Conservation (phyloP, 2,113 vertebrate genomes). For the Micronycteris hirsuta region DNA sequence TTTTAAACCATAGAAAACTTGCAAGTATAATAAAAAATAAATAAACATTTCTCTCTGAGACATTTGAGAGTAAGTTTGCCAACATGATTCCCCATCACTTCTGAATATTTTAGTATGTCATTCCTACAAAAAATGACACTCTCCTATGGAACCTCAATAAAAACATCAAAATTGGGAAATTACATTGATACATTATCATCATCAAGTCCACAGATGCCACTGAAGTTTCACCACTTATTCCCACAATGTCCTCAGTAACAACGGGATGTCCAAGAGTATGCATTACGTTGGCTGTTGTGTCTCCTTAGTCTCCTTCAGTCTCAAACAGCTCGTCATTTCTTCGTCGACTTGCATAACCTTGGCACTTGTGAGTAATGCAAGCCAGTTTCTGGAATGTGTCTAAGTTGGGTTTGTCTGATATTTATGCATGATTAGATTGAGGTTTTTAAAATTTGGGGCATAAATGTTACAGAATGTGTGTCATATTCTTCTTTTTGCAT, state of each 20-base stretch:
- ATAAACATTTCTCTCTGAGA: neutral
- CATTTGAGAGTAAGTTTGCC: constrained; percentile 24
- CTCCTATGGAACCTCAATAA: constrained; percentile 48
- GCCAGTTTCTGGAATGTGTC: neutral
- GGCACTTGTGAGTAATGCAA: neutral
- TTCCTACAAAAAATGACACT: neutral
- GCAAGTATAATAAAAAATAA: neutral
- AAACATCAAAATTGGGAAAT: constrained; percentile 51
- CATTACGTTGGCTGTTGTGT: neutral
- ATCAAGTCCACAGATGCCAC: constrained; percentile 44
- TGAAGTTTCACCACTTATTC: neutral
- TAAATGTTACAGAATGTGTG: neutral
- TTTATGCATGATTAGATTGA: constrained; percentile 1
- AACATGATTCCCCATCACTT: constrained; percentile 18
- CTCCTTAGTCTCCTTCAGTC: neutral
- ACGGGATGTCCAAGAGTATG: neutral
- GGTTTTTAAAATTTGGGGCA: neutral
- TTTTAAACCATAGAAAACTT: neutral
- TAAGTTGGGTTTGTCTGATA: neutral
- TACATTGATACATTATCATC: constrained; percentile 24
- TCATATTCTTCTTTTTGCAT: neutral
- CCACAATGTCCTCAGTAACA: constrained; percentile 25
- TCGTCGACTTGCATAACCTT: constrained; percentile 12
- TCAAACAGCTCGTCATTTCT: neutral
- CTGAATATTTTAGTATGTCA: constrained; percentile 34